Base-by-base conservation (phyloP, 1,140 invertebrate species). In the Archivesica marissinica region DNA sequence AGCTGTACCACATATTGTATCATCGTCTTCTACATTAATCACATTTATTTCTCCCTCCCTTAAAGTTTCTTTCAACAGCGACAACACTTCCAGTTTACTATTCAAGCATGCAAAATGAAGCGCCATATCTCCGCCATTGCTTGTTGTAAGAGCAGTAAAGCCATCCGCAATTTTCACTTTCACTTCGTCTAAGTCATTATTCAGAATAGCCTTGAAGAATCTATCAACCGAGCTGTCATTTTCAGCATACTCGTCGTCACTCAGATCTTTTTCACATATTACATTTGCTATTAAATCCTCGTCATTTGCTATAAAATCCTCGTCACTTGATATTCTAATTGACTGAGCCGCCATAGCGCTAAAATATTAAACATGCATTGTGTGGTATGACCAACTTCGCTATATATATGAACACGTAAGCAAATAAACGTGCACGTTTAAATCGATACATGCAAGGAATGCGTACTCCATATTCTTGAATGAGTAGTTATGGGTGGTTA, bases 1-100 rank as follows among this genome's bases (percentile, higher is more conserved):
- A 44, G 70, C 70, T 20, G 70, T 74, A 44, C 70, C 70, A 74
- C 70, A 74, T 74, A 74, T 74, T 7, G 70, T 23, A 23, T 74
- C 70, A 20, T 74, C 70, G 35, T 74, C 33, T 38, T 74, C 41
- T 9, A 74, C 30, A 44, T 74, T 74, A n/a, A 74, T 44, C 23
- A 41, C 47, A 20, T 74, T 44, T 44, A 74, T 44, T 9, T 74
- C 70, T 41, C 70, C 70, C n/a, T 74, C 41, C 30, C 30, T 74
- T 23, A 74, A 38, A 9, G 70, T 74, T n/a, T 28, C 7, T 74
- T 74, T 38, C 70, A 74, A 41, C 38, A 74, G 47, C 23, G 39
- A n/a, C 23, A 74, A 44, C n/a, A 74, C 70, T 23, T 38, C 23
- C 9, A 74, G 70, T 74, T 74, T 74, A 41, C 70, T 74, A 4